A percentile compares a stretch with the other conserved stretches of the same genome.
Evolutionary conservation across 2,888 invertebrate species (phyloP).

Genomic region (Eilema depressum): DNA sequence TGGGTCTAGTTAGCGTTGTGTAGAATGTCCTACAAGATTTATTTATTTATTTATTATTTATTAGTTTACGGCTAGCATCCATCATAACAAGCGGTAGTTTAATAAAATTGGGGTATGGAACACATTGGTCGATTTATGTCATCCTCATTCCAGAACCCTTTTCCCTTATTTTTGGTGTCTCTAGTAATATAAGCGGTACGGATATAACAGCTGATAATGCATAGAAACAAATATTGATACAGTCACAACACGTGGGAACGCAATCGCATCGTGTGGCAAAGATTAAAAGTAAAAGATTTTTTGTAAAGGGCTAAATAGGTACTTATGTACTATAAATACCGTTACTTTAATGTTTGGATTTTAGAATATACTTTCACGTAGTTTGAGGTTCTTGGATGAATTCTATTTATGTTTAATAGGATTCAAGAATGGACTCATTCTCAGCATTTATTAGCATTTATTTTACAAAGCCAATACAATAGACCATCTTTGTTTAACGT

Average conservation of each 20-base stretch:
- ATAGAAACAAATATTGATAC: conserved; percentile 59
- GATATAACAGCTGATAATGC: conserved; percentile 59
- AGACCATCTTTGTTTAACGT: no score
- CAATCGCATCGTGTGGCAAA: conserved; percentile 25
- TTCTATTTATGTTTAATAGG: no score
- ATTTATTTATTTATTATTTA: no score
- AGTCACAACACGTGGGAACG: conserved; percentile 58
- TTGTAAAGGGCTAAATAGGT: conserved; percentile 25
- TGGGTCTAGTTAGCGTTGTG: no score
- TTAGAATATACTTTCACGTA: neutral
- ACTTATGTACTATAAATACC: neutral
- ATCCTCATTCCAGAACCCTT: conserved; percentile 5
- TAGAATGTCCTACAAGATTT: no score
- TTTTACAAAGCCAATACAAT: no score
- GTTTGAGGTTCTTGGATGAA: no score
- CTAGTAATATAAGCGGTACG: conserved; percentile 36
- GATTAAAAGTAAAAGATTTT: conserved; percentile 24
- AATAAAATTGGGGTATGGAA: neutral
- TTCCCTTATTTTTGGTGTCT: conserved; percentile 5
- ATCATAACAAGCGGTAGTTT: neutral
- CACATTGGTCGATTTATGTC: neutral
- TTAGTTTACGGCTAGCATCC: neutral
- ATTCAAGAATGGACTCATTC: no score
- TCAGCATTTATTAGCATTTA: no score
- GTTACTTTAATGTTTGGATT: neutral